Evolutionary conservation across 2,888 invertebrate species (phyloP), one percentile per base, ranked within the genome.

Genomic region (Nephrotoma appendiculata): DNA sequence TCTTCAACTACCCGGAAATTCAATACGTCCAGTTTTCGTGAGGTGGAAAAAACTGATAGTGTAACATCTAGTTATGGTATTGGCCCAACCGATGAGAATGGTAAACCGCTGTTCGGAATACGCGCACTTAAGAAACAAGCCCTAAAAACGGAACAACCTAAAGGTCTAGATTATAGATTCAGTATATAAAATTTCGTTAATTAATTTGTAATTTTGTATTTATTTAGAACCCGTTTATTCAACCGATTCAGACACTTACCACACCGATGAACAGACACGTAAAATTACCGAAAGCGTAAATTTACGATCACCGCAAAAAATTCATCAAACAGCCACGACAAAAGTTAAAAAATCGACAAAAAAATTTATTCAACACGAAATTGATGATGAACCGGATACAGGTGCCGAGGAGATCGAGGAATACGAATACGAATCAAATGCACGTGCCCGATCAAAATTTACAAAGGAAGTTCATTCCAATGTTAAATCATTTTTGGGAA

Each of bases 11-110:
- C 89, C 87, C 87, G 88, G 88, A 87, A 71, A 88, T 88, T 52
- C 87, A 87, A 11, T 88, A 87, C 84, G 92, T 71, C 71, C 31
- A 92, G 89, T 91, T 91, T n/a, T 90, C 89, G 89, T 89, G 88
- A 89, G 2, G 90, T 90, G 87, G 91, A 92, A 86, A 89, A 90
- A 0, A 93, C 93, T 0, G 95, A 96, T 90, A 94, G 94, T 43
- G 95, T 96, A 87, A 96, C 95, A 3, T 96, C 96, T 1, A 95
- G 96, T 90, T 96, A 96, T 90, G 96, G 96, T 1, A 95, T 96
- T 1, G 96, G 96, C 0, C 96, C 96, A 42, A 94, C 95, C 2
- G 96, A 96, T 90, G 95, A 96, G 88, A 94, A 96, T 89, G 96
- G 96, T 11, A 92, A 93, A 87, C 96, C 96, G 41, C 92, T 96